Conservation (phyloP, 2,113 vertebrate genomes). For the Labeo catla region DNA sequence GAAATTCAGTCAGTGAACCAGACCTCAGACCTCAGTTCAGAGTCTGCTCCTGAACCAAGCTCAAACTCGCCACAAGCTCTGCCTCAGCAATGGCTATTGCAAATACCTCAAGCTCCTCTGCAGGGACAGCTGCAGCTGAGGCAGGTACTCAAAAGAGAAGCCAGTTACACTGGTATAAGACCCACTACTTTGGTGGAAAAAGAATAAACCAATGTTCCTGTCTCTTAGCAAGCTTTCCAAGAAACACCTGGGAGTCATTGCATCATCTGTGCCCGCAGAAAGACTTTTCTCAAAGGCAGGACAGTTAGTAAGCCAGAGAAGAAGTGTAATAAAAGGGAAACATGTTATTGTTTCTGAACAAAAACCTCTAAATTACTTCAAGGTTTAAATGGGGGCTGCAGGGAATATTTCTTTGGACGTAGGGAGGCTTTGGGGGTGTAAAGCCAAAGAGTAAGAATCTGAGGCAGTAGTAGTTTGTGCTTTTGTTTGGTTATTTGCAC, state of each 20-base stretch:
- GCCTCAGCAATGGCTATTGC: background rate
- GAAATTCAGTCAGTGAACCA: no score
- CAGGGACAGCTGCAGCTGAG: background rate
- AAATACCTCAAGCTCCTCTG: background rate
- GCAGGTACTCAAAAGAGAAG: background rate
- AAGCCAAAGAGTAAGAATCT: background rate
- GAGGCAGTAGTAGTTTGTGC: no score
- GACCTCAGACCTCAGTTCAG: background rate
- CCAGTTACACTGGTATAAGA: background rate
- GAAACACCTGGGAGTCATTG: no score
- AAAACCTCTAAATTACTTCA: background rate
- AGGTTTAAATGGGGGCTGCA: no score
- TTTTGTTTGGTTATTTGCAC: no score
- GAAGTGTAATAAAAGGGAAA: no score
- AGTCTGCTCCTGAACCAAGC: no score
- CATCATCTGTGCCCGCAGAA: no score
- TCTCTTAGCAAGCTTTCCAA: no score
- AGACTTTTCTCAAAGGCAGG: no score
- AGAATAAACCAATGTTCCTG: no score
- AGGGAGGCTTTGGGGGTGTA: background rate
- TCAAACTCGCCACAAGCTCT: background rate
- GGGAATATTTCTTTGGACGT: background rate
- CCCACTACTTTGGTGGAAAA: background rate
- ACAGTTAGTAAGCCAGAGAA: no score
- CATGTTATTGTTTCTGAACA: background rate